A percentile compares a stretch with the other conserved stretches of the same genome.
These are phyloP conservation scores for Oenanthe oenanthe DNA, from an alignment of 2,113 vertebrate genomes.

Conservation along the genomic window DNA sequence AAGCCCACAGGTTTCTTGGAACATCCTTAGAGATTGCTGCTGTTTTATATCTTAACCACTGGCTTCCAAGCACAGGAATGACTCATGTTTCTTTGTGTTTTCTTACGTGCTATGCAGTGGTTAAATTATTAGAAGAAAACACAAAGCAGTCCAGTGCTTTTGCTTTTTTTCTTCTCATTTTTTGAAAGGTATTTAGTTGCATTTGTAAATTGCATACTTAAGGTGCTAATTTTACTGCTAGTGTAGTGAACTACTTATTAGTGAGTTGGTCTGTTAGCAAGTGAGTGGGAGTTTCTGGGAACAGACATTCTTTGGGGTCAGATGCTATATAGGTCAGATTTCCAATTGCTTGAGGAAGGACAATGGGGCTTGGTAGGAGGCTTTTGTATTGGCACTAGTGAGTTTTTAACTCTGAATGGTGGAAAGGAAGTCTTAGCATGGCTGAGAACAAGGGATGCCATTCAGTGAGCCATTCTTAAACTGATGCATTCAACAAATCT, in stretches of 20 bases:
- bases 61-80: background rate
- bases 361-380: background rate
- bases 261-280: background rate
- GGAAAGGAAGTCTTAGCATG: background rate
- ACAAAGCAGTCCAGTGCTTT: background rate
- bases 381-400: background rate
- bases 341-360: background rate
- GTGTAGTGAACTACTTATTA: background rate
- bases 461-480: background rate
- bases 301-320: background rate
- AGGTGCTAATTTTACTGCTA: background rate
- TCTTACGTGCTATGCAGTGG: background rate
- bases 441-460: background rate
- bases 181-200: background rate
- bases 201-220: background rate
- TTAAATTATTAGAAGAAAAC: background rate
- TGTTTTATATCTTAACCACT: background rate
- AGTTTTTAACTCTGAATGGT: background rate
- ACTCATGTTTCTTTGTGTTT: background rate
- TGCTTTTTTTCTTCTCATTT: background rate
- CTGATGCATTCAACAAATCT: background rate
- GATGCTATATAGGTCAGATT: background rate
- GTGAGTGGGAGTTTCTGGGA: background rate
- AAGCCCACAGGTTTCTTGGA: background rate
- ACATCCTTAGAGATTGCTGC: background rate